These are phyloP conservation scores for Melanerpes aurifrons DNA, from an alignment of 2,113 vertebrate species.

Conservation along the genomic window DNA sequence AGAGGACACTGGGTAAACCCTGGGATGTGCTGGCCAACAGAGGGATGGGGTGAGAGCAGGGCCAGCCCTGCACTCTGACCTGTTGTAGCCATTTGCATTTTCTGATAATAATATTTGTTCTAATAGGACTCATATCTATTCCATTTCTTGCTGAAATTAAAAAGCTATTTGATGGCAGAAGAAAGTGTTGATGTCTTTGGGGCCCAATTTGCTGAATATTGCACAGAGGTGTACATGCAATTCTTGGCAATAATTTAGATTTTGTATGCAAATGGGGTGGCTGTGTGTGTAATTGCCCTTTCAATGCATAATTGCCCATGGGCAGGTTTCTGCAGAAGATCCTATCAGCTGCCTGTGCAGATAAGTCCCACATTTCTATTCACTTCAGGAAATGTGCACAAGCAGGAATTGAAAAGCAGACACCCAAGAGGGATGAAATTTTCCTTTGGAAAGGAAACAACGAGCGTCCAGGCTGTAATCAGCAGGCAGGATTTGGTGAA, in stretches of 20 bases:
- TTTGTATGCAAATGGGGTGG: slow-evolving; percentile 50
- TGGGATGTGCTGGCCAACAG: background rate
- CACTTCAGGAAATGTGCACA: slow-evolving; percentile 16
- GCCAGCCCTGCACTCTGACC: background rate
- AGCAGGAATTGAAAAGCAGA: slow-evolving; percentile 28
- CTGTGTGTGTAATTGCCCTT: slow-evolving; percentile 51
- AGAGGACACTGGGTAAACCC: background rate
- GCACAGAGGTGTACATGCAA: background rate
- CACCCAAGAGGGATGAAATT: slow-evolving; percentile 1
- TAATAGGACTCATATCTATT: background rate
- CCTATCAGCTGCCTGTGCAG: background rate
- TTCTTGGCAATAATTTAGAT: slow-evolving; percentile 25
- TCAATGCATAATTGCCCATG: slow-evolving; percentile 37
- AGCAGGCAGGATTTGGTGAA: background rate
- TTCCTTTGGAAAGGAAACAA: background rate
- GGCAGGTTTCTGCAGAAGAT: slow-evolving; percentile 53
- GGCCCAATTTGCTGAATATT: slow-evolving; percentile 25
- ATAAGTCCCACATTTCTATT: slow-evolving; percentile 32
- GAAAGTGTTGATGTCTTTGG: slow-evolving; percentile 28
- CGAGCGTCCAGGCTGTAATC: background rate
- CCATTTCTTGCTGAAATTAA: background rate
- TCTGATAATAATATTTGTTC: background rate
- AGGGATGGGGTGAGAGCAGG: background rate
- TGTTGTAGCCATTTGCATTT: background rate
- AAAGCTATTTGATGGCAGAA: background rate